Evolutionary conservation across 2,113 vertebrate genomes (phyloP), one percentile per base, ranked within the genome.

Genomic region (Gobio gobio): DNA sequence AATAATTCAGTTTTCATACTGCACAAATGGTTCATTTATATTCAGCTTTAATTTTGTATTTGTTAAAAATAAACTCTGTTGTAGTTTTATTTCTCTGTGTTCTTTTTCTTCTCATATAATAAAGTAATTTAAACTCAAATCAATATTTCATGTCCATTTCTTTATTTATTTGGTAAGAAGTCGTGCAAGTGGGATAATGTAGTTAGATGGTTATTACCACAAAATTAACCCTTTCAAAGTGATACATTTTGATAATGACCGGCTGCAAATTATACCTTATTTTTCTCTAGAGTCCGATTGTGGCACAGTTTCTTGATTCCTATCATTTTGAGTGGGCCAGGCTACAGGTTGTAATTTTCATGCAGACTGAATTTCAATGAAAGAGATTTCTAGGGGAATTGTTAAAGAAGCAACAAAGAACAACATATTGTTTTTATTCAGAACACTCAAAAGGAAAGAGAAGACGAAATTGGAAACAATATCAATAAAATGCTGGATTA

Each of bases 401-500:
- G 26, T 36, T 72, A 56, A 56, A 72, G 22, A 82, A 70, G 47
- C n/a, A 51, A 33, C 61, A 49, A 66, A 59, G 76, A 78, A 51
- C 56, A 49, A 80, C 61, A 22, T 1, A 51, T 76, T 26, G 16
- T 6, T 81, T 49, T 47, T n/a, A 70, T 58, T 82, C 29, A 72
- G 29, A 54, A n/a, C 54, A 58, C 18, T 70, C 4, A 7, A 49
- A 36, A 8, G 7, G 36, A 63, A 79, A 61, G 58, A 18, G 61
- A 51, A 20, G 10, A 33, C 0, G 1, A 47, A 40, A 29, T 54
- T 75, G 45, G 24, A 61, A 63, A 20, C 61, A 49, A 51, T 66
- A 51, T 81, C 20, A 51, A 81, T 72, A 51, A 58, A 14, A 66
- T 61, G 51, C 12, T 66, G 89, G 87, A 93, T 93, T 93, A 89